These are phyloP conservation scores for Turnix velox DNA, from an alignment of 2,113 vertebrate species.

Conservation along the genomic window DNA sequence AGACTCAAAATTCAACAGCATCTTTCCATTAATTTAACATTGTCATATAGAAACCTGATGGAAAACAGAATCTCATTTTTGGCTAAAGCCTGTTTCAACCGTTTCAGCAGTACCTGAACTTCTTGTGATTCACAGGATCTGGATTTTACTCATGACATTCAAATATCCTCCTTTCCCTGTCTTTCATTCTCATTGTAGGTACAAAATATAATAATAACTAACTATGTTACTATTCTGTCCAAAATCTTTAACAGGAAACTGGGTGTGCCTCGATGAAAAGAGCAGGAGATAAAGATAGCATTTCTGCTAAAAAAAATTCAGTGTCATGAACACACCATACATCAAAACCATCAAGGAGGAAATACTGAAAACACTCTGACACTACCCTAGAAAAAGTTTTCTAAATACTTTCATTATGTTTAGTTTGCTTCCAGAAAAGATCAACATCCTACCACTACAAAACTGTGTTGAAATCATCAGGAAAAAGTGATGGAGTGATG, in stretches of 20 bases:
- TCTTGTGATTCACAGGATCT: neutral
- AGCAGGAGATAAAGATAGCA: neutral
- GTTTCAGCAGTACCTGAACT: neutral
- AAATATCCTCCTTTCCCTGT: neutral
- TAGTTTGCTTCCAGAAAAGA: neutral
- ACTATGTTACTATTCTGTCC: neutral
- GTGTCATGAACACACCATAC: neutral
- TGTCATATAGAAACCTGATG: neutral
- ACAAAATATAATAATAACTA: neutral
- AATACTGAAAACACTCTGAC: neutral
- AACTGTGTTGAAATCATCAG: neutral
- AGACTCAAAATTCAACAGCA: neutral
- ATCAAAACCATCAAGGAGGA: neutral
- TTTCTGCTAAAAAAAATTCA: neutral
- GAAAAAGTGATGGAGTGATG: too few relatives aligned
- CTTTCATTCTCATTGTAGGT: neutral
- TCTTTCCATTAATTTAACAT: neutral
- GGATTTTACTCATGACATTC: neutral
- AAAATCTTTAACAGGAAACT: neutral
- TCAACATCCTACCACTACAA: neutral
- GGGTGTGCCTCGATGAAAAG: neutral
- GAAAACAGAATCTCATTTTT: conserved; percentile 29
- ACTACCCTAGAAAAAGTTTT: neutral
- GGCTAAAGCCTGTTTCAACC: neutral
- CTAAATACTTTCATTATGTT: neutral